Evolutionary conservation across 2,888 invertebrate genomes (phyloP), one percentile per base, ranked within the genome.

Genomic region (Himalopsyche kuldschensis): DNA sequence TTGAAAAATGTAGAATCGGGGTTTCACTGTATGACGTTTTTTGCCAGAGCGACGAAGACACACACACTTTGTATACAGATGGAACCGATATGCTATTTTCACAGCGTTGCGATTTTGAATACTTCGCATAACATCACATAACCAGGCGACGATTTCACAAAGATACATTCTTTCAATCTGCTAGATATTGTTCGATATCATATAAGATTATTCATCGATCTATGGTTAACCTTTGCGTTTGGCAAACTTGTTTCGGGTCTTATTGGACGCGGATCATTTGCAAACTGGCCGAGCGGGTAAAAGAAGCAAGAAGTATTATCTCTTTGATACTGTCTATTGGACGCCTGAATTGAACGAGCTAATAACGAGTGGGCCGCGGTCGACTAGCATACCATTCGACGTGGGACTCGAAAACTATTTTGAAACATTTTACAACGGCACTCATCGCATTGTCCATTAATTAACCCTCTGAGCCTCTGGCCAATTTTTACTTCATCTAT

Each of bases 201-300:
- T 41, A 15, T 41, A 41, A 11, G 15, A 55, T 1, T 75, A 75
- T 75, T 75, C 75, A 75, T n/a, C 5, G 30, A 75, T 75, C 63
- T 75, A 79, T 32, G 79, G 55, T 55, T 82, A 82, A 82, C 82
- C 82, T 82, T 82, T 82, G 24, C 46, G 75, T 46, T 79, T 24
- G 82, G 63, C 75, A 82, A 82, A 79, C 82, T n/a, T 76, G 79
- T 82, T 82, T 55, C 10, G 75, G 20, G 75, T n/a, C 75, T 75
- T 75, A 75, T 30, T 55, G 24, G 75, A 11, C 4, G 75, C 20
- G 31, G 30, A n/a, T 75, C 31, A 75, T 75, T 75, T 31, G 75
- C 75, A 75, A 75, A 75, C 75, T 75, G 75, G 75, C 20, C n/a
- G 75, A 11, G 75, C 17, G 30, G 15, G n/a, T 32, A 30, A 69